Evolutionary conservation across 2,797 vertebrate species (phyloP), one percentile per base, ranked within the genome.

Genomic region (Melanotaenia pygmaea): DNA sequence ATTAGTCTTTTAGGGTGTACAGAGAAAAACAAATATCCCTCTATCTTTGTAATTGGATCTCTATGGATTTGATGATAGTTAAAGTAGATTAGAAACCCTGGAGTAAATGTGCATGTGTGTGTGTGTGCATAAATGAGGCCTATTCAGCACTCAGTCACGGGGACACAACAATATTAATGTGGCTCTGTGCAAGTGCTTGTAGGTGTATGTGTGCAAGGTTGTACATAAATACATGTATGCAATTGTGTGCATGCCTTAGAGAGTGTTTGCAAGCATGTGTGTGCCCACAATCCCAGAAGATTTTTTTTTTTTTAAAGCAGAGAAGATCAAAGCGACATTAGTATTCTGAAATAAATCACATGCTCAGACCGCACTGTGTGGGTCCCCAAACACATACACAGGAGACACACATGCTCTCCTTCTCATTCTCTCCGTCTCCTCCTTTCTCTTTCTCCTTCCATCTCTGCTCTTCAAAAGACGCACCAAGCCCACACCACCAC

Each of bases 31-130:
- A 93, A 92, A 93, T 92, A 93, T 82, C 76, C 89, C 86, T 91
- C 89, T 88, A 90, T 93, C 91, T 92, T 94, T 93, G 91, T 92
- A 93, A 93, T 92, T 93, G 91, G 91, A 93, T 93, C 91, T 92
- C 91, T 72, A 78, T 73, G 92, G 92, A 93, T 91, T 92, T 91
- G 85, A 87, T 58, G 81, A 91, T 90, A 87, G 92, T 91, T 92
- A 92, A 93, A 91, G 91, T 89, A 93, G 90, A 93, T 91, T 89
- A 90, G 87, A 88, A 74, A 71, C 90, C 89, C 85, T 74, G 65
- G 84, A 88, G 87, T 84, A 43, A 45, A 60, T 70, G 67, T 70
- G 64, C 47, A 69, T 58, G 54, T 64, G 63, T 72, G 70, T 76
- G 66, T 37, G 78, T 58, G 54, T 37, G 54, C 82, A 87, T 84